Conservation (phyloP, 1,140 invertebrate species). For the Gonioctena quinquepunctata region DNA sequence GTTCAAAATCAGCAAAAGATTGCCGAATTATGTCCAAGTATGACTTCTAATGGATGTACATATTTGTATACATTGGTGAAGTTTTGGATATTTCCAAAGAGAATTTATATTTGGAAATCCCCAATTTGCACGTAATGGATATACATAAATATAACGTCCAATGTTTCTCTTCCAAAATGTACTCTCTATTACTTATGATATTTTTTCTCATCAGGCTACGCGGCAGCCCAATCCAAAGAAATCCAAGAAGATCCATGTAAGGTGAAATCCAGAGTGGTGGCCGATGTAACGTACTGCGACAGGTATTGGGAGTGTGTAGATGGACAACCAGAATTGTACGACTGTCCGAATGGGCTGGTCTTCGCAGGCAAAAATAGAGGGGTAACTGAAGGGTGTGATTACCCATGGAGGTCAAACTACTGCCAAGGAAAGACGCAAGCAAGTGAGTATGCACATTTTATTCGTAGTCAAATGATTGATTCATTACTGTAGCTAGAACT, state of each 20-base stretch:
- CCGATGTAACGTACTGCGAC: slow-evolving; percentile 82
- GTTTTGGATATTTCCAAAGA: no score
- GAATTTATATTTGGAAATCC: no score
- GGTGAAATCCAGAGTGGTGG: slow-evolving; percentile 72
- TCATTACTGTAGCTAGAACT: no score
- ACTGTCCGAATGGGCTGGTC: slow-evolving; percentile 88
- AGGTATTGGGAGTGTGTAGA: slow-evolving; percentile 84
- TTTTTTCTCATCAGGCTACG: slow-evolving; percentile 30
- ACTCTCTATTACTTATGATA: no score
- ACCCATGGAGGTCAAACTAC: slow-evolving; percentile 86
- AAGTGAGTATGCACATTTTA: slow-evolving; percentile 60
- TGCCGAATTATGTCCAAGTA: no score
- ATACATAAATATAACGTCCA: no score
- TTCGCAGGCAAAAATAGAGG: slow-evolving; percentile 86
- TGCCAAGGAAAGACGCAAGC: slow-evolving; percentile 78
- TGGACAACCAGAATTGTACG: slow-evolving; percentile 78
- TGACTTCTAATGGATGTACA: no score
- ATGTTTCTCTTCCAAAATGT: no score
- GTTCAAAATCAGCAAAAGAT: no score
- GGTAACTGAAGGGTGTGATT: slow-evolving; percentile 85
- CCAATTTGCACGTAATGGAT: no score
- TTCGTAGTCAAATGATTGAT: no score
- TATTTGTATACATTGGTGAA: no score
- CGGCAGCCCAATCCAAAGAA: slow-evolving; percentile 52
- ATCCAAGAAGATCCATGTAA: slow-evolving; percentile 76